A percentile compares a stretch with the other conserved stretches of the same genome.
These are phyloP conservation scores for Subanguina moxae DNA, from an alignment of 1,140 invertebrate genomes.

Conservation along the genomic window DNA sequence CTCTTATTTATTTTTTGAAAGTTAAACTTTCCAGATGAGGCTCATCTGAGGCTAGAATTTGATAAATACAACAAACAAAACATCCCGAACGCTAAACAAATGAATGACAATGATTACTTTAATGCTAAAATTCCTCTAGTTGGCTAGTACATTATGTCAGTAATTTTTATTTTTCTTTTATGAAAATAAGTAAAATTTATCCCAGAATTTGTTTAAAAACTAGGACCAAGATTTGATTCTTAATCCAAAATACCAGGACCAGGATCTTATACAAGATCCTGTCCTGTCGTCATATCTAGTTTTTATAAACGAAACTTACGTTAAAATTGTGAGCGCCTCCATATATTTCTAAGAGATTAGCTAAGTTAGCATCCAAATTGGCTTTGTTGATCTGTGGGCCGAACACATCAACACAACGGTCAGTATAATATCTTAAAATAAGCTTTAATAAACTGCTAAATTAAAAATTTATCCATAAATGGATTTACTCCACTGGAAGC, in stretches of 20 bases:
- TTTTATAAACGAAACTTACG: not conserved
- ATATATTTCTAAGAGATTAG: not conserved
- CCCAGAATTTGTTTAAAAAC: no score
- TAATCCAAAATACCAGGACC: not conserved
- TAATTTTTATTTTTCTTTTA: no score
- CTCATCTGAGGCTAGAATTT: no score
- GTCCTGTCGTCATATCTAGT: not conserved
- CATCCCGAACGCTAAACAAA: no score
- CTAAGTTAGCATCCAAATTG: slow-evolving; percentile 1
- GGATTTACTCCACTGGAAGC: not conserved
- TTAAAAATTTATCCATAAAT: not conserved
- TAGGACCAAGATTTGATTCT: no score
- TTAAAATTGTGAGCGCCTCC: slow-evolving; percentile 7
- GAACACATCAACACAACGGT: slow-evolving; percentile 8
- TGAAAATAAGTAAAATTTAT: no score
- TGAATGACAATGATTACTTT: no score
- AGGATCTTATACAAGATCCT: not conserved
- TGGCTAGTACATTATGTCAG: no score
- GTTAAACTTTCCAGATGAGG: no score
- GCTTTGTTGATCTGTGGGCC: not conserved
- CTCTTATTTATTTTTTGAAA: no score
- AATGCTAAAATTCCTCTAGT: no score
- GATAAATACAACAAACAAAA: no score
- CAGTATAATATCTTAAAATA: slow-evolving; percentile 1
- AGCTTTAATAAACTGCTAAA: not conserved